A percentile compares a stretch with the other conserved stretches of the same genome.
Conservation (phyloP, 2,113 vertebrate genomes). For the Thalassarche chlororhynchos region DNA sequence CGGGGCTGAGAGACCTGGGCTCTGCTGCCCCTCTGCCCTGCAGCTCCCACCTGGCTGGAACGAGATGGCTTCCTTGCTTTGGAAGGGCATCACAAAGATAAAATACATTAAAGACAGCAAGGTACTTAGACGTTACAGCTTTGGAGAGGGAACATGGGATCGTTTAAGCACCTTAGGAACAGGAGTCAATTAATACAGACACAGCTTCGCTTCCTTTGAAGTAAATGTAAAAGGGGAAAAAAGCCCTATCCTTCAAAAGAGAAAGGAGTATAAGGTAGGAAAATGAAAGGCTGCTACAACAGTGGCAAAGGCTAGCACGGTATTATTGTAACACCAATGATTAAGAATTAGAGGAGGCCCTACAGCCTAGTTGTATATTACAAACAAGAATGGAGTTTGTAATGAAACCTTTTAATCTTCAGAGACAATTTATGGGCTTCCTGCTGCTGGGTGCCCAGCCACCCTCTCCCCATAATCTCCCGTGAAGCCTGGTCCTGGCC, state of each 20-base stretch:
- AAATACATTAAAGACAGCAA: not conserved
- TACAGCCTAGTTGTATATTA: not conserved
- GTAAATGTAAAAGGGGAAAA: not conserved
- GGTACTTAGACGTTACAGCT: not conserved
- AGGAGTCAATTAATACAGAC: not conserved
- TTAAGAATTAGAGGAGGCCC: not conserved
- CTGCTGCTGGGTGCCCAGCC: not conserved
- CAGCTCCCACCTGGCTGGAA: not conserved
- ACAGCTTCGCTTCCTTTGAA: not conserved
- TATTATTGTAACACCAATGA: not conserved
- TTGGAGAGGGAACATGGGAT: not conserved
- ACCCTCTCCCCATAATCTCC: not conserved
- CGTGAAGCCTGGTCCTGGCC: not conserved
- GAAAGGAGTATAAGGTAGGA: not conserved
- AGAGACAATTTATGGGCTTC: not conserved
- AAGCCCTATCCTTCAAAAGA: not conserved
- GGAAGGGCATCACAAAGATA: not conserved
- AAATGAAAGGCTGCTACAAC: not conserved
- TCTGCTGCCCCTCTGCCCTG: not conserved
- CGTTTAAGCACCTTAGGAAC: not conserved
- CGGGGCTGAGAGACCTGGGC: not conserved
- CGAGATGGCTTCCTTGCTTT: rapidly evolving
- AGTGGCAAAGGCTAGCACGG: not conserved
- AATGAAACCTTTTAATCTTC: not conserved
- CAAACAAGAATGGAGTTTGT: not conserved